These are phyloP conservation scores for Campoplex nolae DNA, from an alignment of 2,888 invertebrate genomes.

Conservation along the genomic window DNA sequence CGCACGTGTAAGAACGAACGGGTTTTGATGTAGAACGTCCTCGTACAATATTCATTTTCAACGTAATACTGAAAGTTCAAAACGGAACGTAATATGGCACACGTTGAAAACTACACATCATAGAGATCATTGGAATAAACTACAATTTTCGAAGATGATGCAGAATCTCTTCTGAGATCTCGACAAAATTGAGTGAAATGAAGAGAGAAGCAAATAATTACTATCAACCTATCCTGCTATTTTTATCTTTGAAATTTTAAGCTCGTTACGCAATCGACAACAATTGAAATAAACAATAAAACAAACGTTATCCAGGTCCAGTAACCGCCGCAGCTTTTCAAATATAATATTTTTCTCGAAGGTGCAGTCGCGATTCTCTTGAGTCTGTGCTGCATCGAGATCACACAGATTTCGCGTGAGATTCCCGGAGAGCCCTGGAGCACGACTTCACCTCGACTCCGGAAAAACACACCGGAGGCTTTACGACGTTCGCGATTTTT, in stretches of 20 bases:
- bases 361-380: constrained; percentile 5
- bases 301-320: neutral
- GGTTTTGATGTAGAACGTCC: constrained; percentile 31
- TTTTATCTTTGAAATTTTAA: neutral
- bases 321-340: neutral
- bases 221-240: too few species aligned
- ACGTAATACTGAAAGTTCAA: neutral
- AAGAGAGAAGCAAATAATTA: too few species aligned
- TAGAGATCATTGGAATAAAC: neutral
- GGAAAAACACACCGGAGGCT: constrained; percentile 49
- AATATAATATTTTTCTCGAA: constrained; percentile 21
- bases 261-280: neutral
- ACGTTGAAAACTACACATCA: neutral
- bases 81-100: neutral
- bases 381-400: constrained; percentile 13
- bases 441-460: constrained; percentile 57
- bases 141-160: neutral
- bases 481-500: constrained; percentile 40
- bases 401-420: constrained; percentile 46
- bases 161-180: neutral
- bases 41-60: constrained; percentile 31
- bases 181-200: neutral
- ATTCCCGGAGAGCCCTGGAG: constrained; percentile 39
- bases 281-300: neutral
- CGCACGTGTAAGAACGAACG: constrained; percentile 21